These are phyloP conservation scores for Xestia rhomboidea DNA, from an alignment of 2,888 invertebrate genomes.

Conservation along the genomic window DNA sequence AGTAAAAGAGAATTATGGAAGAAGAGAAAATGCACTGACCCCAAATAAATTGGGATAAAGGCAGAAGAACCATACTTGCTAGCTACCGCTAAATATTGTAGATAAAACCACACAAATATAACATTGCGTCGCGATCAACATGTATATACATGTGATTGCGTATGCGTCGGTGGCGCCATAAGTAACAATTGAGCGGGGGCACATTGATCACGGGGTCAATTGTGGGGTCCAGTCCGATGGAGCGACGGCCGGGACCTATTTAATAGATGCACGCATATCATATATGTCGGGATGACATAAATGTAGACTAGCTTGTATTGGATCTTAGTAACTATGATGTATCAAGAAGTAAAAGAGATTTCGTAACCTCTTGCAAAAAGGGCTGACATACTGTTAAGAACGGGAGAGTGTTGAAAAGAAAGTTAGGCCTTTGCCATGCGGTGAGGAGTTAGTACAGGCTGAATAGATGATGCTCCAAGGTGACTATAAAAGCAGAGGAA, in stretches of 20 bases:
- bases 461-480: background rate
- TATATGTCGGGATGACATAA: conserved; percentile 4
- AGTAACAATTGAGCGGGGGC: conserved; percentile 64
- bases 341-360: background rate
- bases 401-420: background rate
- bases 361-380: background rate
- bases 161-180: conserved; percentile 52
- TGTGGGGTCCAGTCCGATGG: conserved; percentile 61
- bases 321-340: background rate
- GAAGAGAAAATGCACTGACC: background rate
- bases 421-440: background rate
- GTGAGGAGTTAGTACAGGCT: background rate
- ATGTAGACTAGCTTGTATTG: background rate
- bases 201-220: conserved; percentile 73
- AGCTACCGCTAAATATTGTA: background rate
- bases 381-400: background rate
- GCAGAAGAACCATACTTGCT: background rate
- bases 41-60: background rate
- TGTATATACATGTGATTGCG: conserved; percentile 36
- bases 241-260: conserved; percentile 52
- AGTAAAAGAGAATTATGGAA: background rate
- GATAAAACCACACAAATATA: background rate
- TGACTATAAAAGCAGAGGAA: background rate
- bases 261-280: conserved; percentile 45
- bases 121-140: conserved; percentile 29